phyloP scores from a whole-genome alignment of 2,797 vertebrate species.

The Sebastes hubbsi region DNA sequence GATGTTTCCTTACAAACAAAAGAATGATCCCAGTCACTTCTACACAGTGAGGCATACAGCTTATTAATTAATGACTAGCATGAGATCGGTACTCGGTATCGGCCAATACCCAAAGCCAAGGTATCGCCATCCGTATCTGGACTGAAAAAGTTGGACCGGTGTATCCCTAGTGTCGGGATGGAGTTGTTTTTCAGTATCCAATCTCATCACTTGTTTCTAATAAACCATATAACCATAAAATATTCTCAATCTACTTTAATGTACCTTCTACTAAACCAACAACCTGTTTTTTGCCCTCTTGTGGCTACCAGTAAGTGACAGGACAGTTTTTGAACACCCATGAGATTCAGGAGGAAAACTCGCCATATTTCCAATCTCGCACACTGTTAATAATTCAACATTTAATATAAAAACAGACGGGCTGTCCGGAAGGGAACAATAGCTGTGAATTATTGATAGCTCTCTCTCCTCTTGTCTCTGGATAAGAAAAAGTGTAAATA shows the following conservation, averaged over 20 bases:
- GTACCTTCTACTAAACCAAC: neutral
- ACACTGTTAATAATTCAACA: constrained; percentile 82
- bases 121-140: too few species aligned
- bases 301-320: neutral
- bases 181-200: neutral
- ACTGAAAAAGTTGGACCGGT: too few species aligned
- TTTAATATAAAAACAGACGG: constrained; percentile 82
- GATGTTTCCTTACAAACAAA: too few species aligned
- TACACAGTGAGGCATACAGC: too few species aligned
- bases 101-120: too few species aligned
- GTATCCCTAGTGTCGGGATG: neutral
- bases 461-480: constrained; percentile 42
- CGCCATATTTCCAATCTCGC: constrained; percentile 63
- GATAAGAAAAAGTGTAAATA: constrained; percentile 59
- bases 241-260: neutral
- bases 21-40: too few species aligned
- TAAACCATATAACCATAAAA: neutral
- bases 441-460: constrained; percentile 81
- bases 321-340: constrained; percentile 4
- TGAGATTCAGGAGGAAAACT: constrained; percentile 26
- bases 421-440: constrained; percentile 71
- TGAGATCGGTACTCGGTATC: too few species aligned
- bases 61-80: too few species aligned
- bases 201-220: neutral
- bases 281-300: neutral